Conservation (phyloP, 2,888 invertebrate genomes). For the Chaetoderma sp. region DNA sequence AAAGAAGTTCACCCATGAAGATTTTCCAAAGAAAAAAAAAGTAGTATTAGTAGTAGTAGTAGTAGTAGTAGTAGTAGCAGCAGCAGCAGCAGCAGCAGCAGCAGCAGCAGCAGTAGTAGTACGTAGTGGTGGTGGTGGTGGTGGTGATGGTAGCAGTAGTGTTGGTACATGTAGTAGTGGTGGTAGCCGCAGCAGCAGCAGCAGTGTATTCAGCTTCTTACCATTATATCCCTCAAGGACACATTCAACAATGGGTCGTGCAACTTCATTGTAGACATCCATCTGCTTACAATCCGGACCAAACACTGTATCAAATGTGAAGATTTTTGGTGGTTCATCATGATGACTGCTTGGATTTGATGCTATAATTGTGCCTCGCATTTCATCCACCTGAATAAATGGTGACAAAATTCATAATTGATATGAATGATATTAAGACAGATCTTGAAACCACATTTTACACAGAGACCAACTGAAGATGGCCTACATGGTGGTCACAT, state of each 20-base stretch:
- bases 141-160: too few relatives aligned
- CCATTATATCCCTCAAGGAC: conserved; percentile 98
- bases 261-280: conserved; percentile 96
- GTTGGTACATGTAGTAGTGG: too few relatives aligned
- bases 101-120: too few relatives aligned
- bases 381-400: conserved; percentile 67
- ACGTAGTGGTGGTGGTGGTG: too few relatives aligned
- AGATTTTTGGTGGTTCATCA: conserved; percentile 86
- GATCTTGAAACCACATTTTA: not conserved
- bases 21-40: too few relatives aligned
- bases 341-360: conserved; percentile 78
- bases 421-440: conserved; percentile 29
- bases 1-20: too few relatives aligned
- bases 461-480: not conserved
- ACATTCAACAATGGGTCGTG: conserved; percentile 95
- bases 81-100: too few relatives aligned
- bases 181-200: too few relatives aligned
- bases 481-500: not conserved
- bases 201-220: too few relatives aligned
- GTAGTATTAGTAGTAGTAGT: too few relatives aligned
- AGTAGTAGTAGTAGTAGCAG: too few relatives aligned
- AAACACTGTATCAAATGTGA: conserved; percentile 96
- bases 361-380: conserved; percentile 83
- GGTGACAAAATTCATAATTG: conserved; percentile 2
- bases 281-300: conserved; percentile 85